A percentile compares a stretch with the other conserved stretches of the same genome.
Evolutionary conservation across 2,888 invertebrate genomes (phyloP).

Genomic region (Escarpia spicata): DNA sequence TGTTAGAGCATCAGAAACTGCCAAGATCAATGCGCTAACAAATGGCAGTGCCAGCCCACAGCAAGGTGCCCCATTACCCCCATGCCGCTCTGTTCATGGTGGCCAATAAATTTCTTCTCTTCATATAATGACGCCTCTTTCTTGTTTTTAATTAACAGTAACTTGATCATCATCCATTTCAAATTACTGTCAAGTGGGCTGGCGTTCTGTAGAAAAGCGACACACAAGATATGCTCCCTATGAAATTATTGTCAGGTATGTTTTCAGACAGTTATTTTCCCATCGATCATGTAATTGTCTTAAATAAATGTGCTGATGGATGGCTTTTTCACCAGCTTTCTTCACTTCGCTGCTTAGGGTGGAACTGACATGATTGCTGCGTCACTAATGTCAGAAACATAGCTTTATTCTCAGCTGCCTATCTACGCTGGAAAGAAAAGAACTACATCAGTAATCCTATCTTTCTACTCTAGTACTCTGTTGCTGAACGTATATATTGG

Average conservation of each 20-base stretch:
- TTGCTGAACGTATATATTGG: not conserved
- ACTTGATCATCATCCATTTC: not conserved
- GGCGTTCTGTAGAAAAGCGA: not conserved
- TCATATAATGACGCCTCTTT: not conserved
- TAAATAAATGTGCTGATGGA: not conserved
- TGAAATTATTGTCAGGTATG: slow-evolving; percentile 12
- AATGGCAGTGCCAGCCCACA: not conserved
- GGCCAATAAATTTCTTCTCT: not conserved
- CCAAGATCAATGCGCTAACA: slow-evolving; percentile 16
- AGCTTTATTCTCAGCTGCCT: not conserved
- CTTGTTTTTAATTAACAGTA: slow-evolving; percentile 13
- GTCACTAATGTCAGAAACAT: not conserved
- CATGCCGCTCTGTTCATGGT: not conserved
- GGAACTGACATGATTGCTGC: not conserved
- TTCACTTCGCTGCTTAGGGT: not conserved
- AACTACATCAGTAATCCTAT: not conserved
- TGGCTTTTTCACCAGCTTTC: not conserved
- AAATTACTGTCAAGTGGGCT: not conserved
- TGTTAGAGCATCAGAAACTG: not conserved
- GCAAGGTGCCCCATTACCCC: not conserved
- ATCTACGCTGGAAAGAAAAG: not conserved
- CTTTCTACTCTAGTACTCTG: not conserved
- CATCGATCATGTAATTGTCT: slow-evolving; percentile 16
- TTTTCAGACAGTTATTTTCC: not conserved
- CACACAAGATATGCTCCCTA: not conserved